Base-by-base conservation (phyloP, 2,888 invertebrate genomes). In the Amphipoea lucens region DNA sequence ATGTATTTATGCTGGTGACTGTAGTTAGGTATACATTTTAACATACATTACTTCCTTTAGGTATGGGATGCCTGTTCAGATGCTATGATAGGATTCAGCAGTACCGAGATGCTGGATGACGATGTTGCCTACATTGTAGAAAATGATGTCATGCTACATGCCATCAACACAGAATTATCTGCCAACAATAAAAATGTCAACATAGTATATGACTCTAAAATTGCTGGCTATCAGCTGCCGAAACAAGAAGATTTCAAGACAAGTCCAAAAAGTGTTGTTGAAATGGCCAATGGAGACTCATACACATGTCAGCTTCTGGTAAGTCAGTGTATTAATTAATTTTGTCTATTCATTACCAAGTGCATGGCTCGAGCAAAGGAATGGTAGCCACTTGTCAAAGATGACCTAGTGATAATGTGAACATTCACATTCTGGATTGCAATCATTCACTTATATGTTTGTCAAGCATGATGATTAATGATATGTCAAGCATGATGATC, bases 21-120 rank as follows among this genome's bases (percentile, higher is more conserved):
- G 36, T 14, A 51, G 36, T 14, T 9, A 36, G 1, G 3, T 40
- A 54, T 23, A 48, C 6, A 23, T 57, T 71, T 40, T 57, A 65
- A 57, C 4, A 40, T 66, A n/a, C 0, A 54, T 62, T 60, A 14
- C 63, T 74, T 57, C 7, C 91, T 94, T 68, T 92, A 99, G 99
- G 98, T 99, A 40, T 99, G 99, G 99, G 99, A 99, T 95, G 98
- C 98, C 5, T 98, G 98, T 92, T 99, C 99, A 0, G 98, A 99
- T 94, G 98, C 99, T 0, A 96, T 98, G 90, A 99, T 99, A 84
- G 98, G 98, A 82, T 99, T 99, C 93, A 98, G 98, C 89, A 96
- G 96, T 86, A 97, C 98, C 82, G 98, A 98, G 23, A 97, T 98
- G 83, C 95, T 98, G 89, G 96, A 97, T 42, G 97, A 98, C 69